phyloP scores from a whole-genome alignment of 2,888 invertebrate species.

The Tachina lurida region DNA sequence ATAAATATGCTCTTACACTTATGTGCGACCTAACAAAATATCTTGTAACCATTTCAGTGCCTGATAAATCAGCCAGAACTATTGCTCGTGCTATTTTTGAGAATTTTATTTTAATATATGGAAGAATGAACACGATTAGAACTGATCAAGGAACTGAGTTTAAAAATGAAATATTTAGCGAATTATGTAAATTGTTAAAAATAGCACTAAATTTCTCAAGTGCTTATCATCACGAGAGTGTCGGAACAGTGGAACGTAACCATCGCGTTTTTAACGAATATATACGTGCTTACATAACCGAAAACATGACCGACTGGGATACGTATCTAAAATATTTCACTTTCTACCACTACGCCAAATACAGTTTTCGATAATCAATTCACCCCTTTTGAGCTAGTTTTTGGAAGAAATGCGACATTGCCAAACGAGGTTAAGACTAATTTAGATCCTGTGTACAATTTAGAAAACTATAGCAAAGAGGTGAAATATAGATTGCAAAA shows the following conservation, averaged over 20 bases:
- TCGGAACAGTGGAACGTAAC: slow-evolving; percentile 3
- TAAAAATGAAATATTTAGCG: neutral
- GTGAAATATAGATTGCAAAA: neutral
- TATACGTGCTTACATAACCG: neutral
- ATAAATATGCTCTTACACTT: neutral
- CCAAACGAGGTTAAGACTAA: neutral
- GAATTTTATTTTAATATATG: slow-evolving; percentile 20
- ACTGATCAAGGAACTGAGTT: neutral
- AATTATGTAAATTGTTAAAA: neutral
- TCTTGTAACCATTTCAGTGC: neutral
- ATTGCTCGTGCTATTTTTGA: slow-evolving; percentile 7
- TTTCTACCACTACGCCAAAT: neutral
- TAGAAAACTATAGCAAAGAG: neutral
- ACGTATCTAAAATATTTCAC: neutral
- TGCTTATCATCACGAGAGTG: neutral
- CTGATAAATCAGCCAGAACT: slow-evolving; percentile 1
- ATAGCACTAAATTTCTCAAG: neutral
- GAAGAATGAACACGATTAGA: slow-evolving; percentile 2
- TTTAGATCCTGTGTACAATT: neutral
- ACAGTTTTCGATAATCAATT: neutral
- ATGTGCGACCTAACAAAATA: neutral
- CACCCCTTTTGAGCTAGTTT: neutral
- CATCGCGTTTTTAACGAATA: slow-evolving; percentile 13
- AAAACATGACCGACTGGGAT: neutral
- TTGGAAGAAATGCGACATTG: neutral